These are phyloP conservation scores for Momotus momota DNA, from an alignment of 2,797 vertebrate genomes.

Conservation along the genomic window DNA sequence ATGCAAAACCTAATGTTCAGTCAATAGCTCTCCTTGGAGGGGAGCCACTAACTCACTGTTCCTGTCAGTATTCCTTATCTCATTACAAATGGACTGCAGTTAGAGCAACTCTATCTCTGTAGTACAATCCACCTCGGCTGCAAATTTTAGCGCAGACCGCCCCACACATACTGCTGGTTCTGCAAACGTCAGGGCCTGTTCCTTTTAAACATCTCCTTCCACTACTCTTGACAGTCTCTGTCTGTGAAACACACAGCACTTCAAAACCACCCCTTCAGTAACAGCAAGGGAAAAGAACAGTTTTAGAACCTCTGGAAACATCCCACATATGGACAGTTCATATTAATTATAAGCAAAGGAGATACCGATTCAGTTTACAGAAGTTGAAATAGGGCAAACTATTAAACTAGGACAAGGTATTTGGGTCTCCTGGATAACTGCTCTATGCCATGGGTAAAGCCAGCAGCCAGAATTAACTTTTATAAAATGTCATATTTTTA, in stretches of 20 bases:
- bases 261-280: neutral
- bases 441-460: neutral
- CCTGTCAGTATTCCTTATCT: slow-evolving; percentile 79
- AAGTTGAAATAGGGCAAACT: neutral
- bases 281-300: neutral
- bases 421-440: neutral
- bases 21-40: slow-evolving; percentile 79
- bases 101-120: slow-evolving; percentile 58
- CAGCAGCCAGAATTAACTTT: neutral
- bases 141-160: slow-evolving; percentile 32
- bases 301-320: neutral
- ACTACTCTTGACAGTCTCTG: neutral
- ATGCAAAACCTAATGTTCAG: slow-evolving; percentile 74
- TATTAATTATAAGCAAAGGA: neutral
- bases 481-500: neutral
- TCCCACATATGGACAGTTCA: neutral
- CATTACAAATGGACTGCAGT: slow-evolving; percentile 74
- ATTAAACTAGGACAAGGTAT: neutral
- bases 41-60: slow-evolving; percentile 76
- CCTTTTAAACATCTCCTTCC: neutral
- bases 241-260: neutral
- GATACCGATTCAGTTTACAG: neutral
- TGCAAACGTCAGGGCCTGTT: neutral
- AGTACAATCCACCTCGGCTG: neutral
- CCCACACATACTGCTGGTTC: neutral